Evolutionary conservation across 2,888 invertebrate species (phyloP).

Genomic region (Abrostola triplasia): DNA sequence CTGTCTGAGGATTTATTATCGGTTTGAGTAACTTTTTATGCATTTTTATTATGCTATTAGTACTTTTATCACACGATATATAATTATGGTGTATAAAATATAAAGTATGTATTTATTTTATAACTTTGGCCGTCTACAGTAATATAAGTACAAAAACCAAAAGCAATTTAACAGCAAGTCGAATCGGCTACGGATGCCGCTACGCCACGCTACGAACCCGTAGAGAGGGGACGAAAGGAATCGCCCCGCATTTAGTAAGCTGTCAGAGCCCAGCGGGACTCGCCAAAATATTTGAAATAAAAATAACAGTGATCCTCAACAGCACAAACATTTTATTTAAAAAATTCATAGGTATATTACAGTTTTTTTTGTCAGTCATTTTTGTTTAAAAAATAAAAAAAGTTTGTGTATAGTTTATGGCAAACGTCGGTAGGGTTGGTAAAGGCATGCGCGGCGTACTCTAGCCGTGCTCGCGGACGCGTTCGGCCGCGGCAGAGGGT

Average conservation of each 20-base stretch:
- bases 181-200: slow-evolving; percentile 3
- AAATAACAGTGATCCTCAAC: background rate
- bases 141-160: no score
- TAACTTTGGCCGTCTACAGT: no score
- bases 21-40: background rate
- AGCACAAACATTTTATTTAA: background rate
- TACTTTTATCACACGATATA: background rate
- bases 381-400: slow-evolving; percentile 10
- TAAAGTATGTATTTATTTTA: background rate
- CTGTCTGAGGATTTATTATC: background rate
- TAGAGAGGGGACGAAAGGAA: slow-evolving; percentile 5
- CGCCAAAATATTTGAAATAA: background rate
- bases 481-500: slow-evolving; percentile 61
- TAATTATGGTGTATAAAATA: background rate
- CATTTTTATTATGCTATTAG: background rate
- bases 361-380: background rate
- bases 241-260: background rate
- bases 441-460: slow-evolving; percentile 63
- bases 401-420: slow-evolving; percentile 37
- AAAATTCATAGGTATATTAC: background rate
- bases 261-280: background rate
- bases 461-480: slow-evolving; percentile 40
- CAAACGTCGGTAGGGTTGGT: slow-evolving; percentile 12
- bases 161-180: background rate
- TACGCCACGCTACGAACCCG: slow-evolving; percentile 16